Percentiles rank a stretch among this genome's conserved stretches.
Conservation (phyloP, 2,113 vertebrate genomes). For the Campylomormyrus tamandua region DNA sequence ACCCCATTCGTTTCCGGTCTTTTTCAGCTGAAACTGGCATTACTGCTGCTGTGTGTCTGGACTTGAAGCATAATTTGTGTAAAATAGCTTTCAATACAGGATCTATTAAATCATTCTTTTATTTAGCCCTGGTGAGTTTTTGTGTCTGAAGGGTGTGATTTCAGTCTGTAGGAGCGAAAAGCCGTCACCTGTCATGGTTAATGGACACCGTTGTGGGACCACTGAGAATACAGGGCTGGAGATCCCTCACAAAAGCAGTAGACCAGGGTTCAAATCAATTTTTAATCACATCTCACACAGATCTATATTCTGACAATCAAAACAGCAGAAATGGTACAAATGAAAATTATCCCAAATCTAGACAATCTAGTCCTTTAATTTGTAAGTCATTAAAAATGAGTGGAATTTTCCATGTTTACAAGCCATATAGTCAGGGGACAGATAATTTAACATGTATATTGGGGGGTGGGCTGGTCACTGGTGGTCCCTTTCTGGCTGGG, state of each 20-base stretch:
- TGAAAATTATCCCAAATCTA: no score
- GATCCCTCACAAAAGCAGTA: neutral
- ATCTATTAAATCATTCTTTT: conserved; percentile 64
- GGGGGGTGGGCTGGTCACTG: no score
- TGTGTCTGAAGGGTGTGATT: neutral
- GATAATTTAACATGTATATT: no score
- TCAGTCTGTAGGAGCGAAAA: neutral
- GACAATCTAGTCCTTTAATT: no score
- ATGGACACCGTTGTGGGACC: neutral
- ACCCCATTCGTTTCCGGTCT: neutral
- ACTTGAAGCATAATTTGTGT: conserved; percentile 41
- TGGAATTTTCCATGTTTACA: no score
- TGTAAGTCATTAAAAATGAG: no score
- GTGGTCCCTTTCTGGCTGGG: no score
- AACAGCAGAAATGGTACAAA: no score
- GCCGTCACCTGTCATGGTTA: neutral
- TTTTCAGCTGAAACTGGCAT: no score
- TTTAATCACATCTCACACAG: neutral
- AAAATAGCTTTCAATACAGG: conserved; percentile 51
- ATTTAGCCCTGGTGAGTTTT: conserved; percentile 47
- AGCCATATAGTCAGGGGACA: no score
- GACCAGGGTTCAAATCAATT: neutral
- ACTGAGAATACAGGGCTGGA: neutral
- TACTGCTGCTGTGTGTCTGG: conserved; percentile 11
- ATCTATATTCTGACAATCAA: neutral